These are phyloP conservation scores for Callionymus lyra DNA, from an alignment of 2,113 vertebrate species.

Conservation along the genomic window DNA sequence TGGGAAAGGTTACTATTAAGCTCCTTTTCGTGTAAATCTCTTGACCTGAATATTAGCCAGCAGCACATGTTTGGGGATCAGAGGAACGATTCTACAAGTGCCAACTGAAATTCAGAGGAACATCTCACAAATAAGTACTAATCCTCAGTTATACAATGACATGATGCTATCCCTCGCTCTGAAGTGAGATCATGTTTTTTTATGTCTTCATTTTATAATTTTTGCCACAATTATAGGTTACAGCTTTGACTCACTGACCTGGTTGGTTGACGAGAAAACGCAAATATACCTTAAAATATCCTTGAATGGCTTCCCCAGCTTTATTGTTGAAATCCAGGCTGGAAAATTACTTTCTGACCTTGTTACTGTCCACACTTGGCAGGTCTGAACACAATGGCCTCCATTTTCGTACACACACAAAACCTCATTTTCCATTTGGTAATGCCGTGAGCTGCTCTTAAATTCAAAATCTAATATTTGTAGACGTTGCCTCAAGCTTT, in stretches of 20 bases:
- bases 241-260: no score
- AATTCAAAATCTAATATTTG: background rate
- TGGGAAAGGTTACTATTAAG: constrained; percentile 16
- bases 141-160: constrained; percentile 4
- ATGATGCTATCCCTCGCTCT: background rate
- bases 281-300: no score
- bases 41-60: constrained; percentile 4
- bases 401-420: constrained; percentile 21
- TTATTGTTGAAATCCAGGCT: constrained; percentile 5
- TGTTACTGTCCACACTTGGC: constrained; percentile 18
- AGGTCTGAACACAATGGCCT: constrained; percentile 26
- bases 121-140: constrained; percentile 1
- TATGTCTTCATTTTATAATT: no score
- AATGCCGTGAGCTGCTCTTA: constrained; percentile 7
- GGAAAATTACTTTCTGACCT: constrained; percentile 25
- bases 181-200: no score
- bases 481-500: no score
- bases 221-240: no score
- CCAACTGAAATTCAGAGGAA: constrained; percentile 1
- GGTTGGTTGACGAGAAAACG: no score
- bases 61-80: constrained; percentile 4
- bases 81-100: constrained; percentile 4
- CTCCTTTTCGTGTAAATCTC: constrained; percentile 16
- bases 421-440: constrained; percentile 24
- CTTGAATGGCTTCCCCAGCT: no score